phyloP scores from a whole-genome alignment of 2,113 vertebrate species.

The Zeus faber region DNA sequence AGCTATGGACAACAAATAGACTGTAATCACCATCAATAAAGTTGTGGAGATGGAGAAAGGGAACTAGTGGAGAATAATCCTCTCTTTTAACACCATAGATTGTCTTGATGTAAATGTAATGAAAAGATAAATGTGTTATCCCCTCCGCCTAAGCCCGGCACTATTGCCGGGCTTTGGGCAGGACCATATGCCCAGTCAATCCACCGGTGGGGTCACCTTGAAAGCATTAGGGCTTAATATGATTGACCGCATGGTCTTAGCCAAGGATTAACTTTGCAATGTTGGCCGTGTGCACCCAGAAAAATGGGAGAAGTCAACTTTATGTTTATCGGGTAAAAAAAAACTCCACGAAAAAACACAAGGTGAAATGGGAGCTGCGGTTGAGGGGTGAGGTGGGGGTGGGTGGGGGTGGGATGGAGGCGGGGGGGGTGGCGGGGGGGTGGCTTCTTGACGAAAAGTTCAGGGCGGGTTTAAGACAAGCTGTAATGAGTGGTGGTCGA shows the following conservation, averaged over 20 bases:
- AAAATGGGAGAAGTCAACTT: slow-evolving; percentile 54
- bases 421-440: neutral
- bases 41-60: neutral
- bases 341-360: slow-evolving; percentile 22
- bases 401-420: slow-evolving; percentile 2
- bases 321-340: slow-evolving; percentile 39
- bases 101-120: slow-evolving; percentile 38
- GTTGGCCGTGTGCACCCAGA: slow-evolving; percentile 42
- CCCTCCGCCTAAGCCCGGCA: neutral
- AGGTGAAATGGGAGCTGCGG: slow-evolving; percentile 4
- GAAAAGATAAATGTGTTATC: slow-evolving; percentile 38
- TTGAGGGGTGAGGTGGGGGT: neutral
- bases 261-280: slow-evolving; percentile 56
- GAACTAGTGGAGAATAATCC: slow-evolving; percentile 10
- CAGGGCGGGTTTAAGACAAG: slow-evolving; percentile 11
- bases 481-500: slow-evolving; percentile 36
- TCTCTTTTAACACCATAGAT: slow-evolving; percentile 14
- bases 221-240: slow-evolving; percentile 64
- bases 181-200: slow-evolving; percentile 52
- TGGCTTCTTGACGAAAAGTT: slow-evolving; percentile 5
- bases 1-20: neutral
- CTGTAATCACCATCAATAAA: slow-evolving; percentile 7
- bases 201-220: slow-evolving; percentile 61
- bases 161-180: slow-evolving; percentile 42
- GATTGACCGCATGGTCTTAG: slow-evolving; percentile 60